A percentile compares a stretch with the other conserved stretches of the same genome.
phyloP scores from a whole-genome alignment of 2,797 vertebrate species.

The Protonibea diacanthus region DNA sequence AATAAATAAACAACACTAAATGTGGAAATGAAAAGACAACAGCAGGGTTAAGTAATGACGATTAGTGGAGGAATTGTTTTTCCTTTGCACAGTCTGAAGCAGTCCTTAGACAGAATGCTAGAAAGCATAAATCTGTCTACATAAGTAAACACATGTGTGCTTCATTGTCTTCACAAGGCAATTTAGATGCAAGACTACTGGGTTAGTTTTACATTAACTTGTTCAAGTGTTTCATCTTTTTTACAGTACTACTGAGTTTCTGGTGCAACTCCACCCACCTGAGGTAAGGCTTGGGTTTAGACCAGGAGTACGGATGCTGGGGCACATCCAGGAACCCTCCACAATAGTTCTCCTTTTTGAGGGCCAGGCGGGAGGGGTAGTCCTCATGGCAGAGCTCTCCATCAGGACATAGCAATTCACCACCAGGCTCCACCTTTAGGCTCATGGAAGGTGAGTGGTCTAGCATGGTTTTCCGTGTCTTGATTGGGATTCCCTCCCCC shows the following conservation, averaged over 20 bases:
- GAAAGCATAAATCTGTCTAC: constrained; percentile 44
- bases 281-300: constrained; percentile 94
- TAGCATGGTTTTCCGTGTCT: constrained; percentile 92
- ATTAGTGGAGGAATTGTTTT: constrained; percentile 23
- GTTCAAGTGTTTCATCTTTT: constrained; percentile 12
- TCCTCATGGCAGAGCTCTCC: constrained; percentile 90
- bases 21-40: constrained; percentile 48
- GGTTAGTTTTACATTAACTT: constrained; percentile 14
- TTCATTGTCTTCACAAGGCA: constrained; percentile 30
- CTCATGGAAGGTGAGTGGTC: constrained; percentile 89
- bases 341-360: constrained; percentile 94
- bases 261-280: constrained; percentile 86
- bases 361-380: constrained; percentile 87
- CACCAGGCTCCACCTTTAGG: constrained; percentile 93
- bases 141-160: constrained; percentile 7
- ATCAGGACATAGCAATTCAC: constrained; percentile 87
- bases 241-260: background rate
- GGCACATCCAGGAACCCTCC: constrained; percentile 96
- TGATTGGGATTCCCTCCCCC: constrained; percentile 94
- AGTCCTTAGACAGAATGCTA: constrained; percentile 25
- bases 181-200: constrained; percentile 1
- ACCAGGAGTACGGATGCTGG: constrained; percentile 94
- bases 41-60: background rate
- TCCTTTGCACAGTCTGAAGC: constrained; percentile 21
- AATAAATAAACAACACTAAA: constrained; percentile 64